Conservation (phyloP, 30 jellyfish, hydroid and myxozoan species). For the Catostylus mosaicus region DNA sequence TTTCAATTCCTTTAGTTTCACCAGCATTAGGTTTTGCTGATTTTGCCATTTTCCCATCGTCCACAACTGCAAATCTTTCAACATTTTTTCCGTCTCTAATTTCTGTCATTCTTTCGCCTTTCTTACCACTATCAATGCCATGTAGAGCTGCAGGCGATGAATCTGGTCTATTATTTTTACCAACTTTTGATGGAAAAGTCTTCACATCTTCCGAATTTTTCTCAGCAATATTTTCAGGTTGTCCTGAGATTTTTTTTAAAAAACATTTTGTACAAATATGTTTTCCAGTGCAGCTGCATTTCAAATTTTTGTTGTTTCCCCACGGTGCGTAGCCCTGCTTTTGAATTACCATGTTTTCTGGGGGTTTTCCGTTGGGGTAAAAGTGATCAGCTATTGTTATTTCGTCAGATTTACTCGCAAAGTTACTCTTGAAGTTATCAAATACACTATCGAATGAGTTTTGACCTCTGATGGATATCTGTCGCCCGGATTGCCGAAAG, state of each 20-base stretch:
- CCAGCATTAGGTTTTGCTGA: too few species aligned
- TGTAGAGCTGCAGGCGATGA: background rate
- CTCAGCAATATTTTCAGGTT: background rate
- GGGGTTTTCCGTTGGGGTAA: too few species aligned
- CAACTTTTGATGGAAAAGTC: background rate
- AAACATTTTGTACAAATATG: conserved; percentile 4
- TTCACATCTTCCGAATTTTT: too few species aligned
- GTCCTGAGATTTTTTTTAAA: background rate
- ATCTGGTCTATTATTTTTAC: background rate
- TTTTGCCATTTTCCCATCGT: background rate
- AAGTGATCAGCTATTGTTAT: too few species aligned
- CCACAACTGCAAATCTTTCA: background rate
- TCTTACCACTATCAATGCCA: background rate
- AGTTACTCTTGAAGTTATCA: too few species aligned
- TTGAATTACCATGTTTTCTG: background rate
- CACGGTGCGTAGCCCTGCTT: background rate
- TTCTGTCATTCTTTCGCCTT: background rate
- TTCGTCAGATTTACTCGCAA: too few species aligned
- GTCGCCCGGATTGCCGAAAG: background rate
- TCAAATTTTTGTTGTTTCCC: background rate
- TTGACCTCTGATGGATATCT: background rate
- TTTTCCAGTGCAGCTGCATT: conserved; percentile 2
- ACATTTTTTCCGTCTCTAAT: background rate
- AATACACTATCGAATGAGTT: too few species aligned
- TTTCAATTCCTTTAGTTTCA: too few species aligned